Conservation (phyloP, 1,140 invertebrate species). For the Drosophila dunni region DNA sequence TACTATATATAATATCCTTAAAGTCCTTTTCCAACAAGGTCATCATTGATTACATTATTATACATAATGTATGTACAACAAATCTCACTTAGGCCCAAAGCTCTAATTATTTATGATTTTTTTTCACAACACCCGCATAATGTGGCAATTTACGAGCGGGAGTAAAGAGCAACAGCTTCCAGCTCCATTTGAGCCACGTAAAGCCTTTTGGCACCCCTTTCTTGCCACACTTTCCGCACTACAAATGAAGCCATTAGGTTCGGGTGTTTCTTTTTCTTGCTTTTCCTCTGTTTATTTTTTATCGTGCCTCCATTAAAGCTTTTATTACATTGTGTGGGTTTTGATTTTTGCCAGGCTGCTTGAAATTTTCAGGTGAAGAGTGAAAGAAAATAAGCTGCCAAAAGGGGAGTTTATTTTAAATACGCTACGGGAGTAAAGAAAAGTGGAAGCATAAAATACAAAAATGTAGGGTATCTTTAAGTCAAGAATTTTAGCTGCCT, state of each 20-base stretch:
- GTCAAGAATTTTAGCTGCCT: background rate
- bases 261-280: slow-evolving; percentile 26
- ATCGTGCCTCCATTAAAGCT: slow-evolving; percentile 31
- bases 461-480: background rate
- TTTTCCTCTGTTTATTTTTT: slow-evolving; percentile 13
- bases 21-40: slow-evolving; percentile 9
- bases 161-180: slow-evolving; percentile 2
- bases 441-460: too few relatives aligned
- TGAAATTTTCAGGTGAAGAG: slow-evolving; percentile 54
- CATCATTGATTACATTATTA: slow-evolving; percentile 13
- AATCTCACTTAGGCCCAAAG: slow-evolving; percentile 35
- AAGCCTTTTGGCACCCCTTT: slow-evolving; percentile 32
- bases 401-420: slow-evolving; percentile 22
- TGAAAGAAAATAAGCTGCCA: slow-evolving; percentile 46
- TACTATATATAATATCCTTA: background rate
- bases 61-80: slow-evolving; percentile 27
- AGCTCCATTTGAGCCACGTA: slow-evolving; percentile 11
- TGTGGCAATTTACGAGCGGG: slow-evolving; percentile 53
- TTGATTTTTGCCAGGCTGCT: slow-evolving; percentile 59
- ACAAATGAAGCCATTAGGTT: slow-evolving; percentile 73
- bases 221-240: slow-evolving; percentile 14
- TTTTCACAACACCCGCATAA: slow-evolving; percentile 50
- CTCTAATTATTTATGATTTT: slow-evolving; percentile 60
- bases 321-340: slow-evolving; percentile 51
- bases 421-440: background rate